Evolutionary conservation across 2,113 vertebrate species (phyloP), one percentile per base, ranked within the genome.

Genomic region (Regulus satrapa): DNA sequence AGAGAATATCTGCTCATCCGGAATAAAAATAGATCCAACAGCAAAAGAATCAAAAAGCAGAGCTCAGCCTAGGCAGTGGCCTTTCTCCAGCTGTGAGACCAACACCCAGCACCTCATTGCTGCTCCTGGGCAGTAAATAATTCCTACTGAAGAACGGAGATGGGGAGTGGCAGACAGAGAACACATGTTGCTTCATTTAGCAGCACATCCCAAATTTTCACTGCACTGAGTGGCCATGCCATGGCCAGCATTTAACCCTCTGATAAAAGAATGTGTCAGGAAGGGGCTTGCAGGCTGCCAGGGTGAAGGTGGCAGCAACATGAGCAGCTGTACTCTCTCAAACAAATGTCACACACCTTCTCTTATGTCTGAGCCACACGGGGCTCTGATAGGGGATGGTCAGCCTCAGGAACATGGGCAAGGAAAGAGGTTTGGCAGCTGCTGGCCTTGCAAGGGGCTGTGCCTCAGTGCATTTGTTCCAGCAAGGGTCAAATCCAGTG

Each of bases 11-110:
- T 67, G 36, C 17, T 79, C 66, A 66, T 75, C 84, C 85, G 77
- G 90, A 92, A 88, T 68, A 79, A 56, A 87, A 94, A 84, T 14
- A 52, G 52, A 84, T 94, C 54, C 74, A 64, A 61, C 20, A 52
- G 73, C 36, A 75, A 76, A 73, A 63, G 38, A 92, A 89, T 76
- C 32, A 89, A 69, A 95, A 88, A 54, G 41, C 71, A 88, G 59
- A 67, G 34, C n/a, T 40, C 58, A 67, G n/a, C 40, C 23, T 69
- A 23, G 62, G 51, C 69, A 3, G 2, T 0, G 0, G 43, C 45
- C 28, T 17, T 83, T 85, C 52, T 72, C 64, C 59, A 78, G 24
- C 32, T 0, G 1, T 32, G 58, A 91, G 8, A 83, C 18, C 34
- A 67, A 32, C 24, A 81, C 29, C 51, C 74, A 95, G 55, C 34